These are phyloP conservation scores for Tubulanus polymorphus DNA, from an alignment of 2,888 invertebrate species.

Conservation along the genomic window DNA sequence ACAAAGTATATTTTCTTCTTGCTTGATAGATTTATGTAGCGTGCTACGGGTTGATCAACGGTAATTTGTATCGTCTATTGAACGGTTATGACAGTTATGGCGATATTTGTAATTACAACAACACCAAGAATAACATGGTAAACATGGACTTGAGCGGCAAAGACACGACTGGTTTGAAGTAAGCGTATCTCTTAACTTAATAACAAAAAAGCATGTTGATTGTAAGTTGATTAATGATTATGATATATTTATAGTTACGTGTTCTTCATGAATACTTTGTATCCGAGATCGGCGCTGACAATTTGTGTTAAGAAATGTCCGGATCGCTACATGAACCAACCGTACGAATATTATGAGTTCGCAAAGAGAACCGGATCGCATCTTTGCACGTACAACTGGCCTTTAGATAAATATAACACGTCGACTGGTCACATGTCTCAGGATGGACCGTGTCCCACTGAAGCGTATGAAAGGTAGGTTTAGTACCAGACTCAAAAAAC, in stretches of 20 bases:
- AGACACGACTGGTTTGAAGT: too few relatives aligned
- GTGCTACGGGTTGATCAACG: slow-evolving; percentile 24
- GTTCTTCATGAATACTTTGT: slow-evolving; percentile 77
- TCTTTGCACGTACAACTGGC: slow-evolving; percentile 64
- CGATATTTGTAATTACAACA: not conserved
- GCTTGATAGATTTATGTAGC: slow-evolving; percentile 2
- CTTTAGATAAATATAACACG: slow-evolving; percentile 23
- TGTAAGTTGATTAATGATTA: not conserved
- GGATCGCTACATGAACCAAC: slow-evolving; percentile 61
- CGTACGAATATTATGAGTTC: slow-evolving; percentile 69
- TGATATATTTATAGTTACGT: slow-evolving; percentile 60
- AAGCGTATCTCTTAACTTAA: too few relatives aligned
- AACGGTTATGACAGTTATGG: slow-evolving; percentile 46
- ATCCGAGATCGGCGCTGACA: slow-evolving; percentile 73
- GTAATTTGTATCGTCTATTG: slow-evolving; percentile 41
- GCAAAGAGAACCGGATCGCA: slow-evolving; percentile 69
- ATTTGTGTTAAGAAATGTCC: slow-evolving; percentile 90
- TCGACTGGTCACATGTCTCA: slow-evolving; percentile 8
- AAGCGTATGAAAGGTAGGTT: slow-evolving; percentile 68
- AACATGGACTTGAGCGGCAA: not conserved
- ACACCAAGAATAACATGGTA: not conserved
- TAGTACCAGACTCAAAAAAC: not conserved
- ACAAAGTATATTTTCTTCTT: slow-evolving; percentile 1
- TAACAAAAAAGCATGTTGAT: not conserved
- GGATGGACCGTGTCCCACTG: slow-evolving; percentile 70